phyloP scores from a whole-genome alignment of 2,113 vertebrate genomes.

The Thymallus thymallus region DNA sequence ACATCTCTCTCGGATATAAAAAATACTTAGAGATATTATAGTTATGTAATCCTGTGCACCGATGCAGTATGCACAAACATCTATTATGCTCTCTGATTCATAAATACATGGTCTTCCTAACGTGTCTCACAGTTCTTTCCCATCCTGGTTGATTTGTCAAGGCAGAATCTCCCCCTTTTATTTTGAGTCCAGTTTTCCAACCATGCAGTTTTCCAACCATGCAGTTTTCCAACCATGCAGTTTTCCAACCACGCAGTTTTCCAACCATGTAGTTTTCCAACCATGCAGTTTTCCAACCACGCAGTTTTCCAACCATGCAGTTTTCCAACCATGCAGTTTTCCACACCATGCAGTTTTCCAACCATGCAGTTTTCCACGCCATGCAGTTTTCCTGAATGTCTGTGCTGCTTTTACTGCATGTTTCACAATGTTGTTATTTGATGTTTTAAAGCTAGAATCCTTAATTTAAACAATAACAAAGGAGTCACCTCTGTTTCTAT shows the following conservation, averaged over 20 bases:
- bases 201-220: background rate
- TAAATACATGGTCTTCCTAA: background rate
- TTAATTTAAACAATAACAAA: too few relatives aligned
- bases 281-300: background rate
- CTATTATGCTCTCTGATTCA: background rate
- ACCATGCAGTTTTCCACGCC: background rate
- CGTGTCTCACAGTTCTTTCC: background rate
- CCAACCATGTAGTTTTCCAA: too few relatives aligned
- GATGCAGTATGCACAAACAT: slow-evolving; percentile 9
- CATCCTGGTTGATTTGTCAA: background rate
- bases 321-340: too few relatives aligned
- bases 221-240: background rate
- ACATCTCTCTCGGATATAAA: slow-evolving; percentile 17
- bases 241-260: background rate
- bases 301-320: too few relatives aligned
- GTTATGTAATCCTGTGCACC: background rate
- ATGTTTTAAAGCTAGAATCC: too few relatives aligned
- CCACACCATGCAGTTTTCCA: background rate
- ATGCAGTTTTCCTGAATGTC: background rate
- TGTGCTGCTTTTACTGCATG: background rate
- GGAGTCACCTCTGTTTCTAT: too few relatives aligned
- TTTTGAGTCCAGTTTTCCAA: background rate
- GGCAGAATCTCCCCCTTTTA: background rate
- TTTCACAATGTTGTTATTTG: background rate
- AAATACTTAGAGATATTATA: slow-evolving; percentile 34